Base-by-base conservation (phyloP, 2,888 invertebrate genomes). In the Rhimphoctona megacephalus region DNA sequence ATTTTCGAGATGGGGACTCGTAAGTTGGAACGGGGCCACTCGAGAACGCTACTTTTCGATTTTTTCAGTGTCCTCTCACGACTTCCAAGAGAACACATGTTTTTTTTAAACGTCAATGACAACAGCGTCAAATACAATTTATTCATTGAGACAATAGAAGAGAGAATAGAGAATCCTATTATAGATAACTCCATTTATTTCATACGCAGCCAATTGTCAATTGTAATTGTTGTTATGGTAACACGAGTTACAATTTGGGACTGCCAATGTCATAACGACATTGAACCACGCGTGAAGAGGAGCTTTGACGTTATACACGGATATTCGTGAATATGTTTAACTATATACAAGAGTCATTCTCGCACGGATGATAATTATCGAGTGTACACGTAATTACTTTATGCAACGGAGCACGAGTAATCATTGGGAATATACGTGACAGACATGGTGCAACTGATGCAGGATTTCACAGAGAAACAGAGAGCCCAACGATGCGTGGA, bases 331-430 rank as follows among this genome's bases (percentile, higher is more conserved):
- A 52, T 49, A 17, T 46, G 49, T 30, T 57, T 46, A 66, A n/a
- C 72, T 57, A 46, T 69, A 73, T 25, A 73, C 70, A 57, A 43
- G 74, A 80, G 69, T 70, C 61, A 84, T 76, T 76, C 69, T 43
- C 76, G 84, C 70, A 43, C 61, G 70, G 84, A 52, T 64, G 80
- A 70, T 81, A 85, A 85, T 85, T 85, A 81, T 80, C 80, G 66
- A 69, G 76, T 80, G 64, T 76, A 81, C 52, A 81, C 70, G 76
- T 81, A 81, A 85, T 85, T 80, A 85, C 84, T 77, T 85, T 85
- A 85, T 85, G 64, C 84, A 85, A 81, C 84, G 80, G 33, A 85
- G 76, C 70, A 81, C 54, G 79, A 80, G 70, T 85, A 85, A 85
- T 85, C 74, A 85, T 85, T 64, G 84, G 70, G 19, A 76, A 78